Conservation (phyloP, 2,797 vertebrate species). For the Helarctos malayanus region DNA sequence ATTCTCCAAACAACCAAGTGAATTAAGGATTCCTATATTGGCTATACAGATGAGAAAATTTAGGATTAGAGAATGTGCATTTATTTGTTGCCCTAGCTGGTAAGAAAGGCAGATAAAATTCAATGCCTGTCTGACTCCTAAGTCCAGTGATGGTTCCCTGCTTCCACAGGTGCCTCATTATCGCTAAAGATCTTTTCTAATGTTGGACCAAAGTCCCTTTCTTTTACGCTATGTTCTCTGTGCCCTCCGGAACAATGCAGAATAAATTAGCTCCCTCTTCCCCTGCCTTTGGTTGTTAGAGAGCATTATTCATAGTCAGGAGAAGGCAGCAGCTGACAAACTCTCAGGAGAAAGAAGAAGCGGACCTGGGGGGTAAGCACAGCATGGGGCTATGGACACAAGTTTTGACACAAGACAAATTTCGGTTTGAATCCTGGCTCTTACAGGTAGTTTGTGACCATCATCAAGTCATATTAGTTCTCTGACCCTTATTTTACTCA, state of each 20-base stretch:
- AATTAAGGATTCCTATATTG: not conserved
- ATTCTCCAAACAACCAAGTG: not conserved
- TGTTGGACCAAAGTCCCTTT: not conserved
- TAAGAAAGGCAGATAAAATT: constrained; percentile 27
- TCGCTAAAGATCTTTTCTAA: not conserved
- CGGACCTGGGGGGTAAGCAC: not conserved
- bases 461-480: not conserved
- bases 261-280: not conserved
- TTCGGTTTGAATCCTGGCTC: not conserved
- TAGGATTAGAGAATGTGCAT: not conserved
- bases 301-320: not conserved
- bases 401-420: not conserved
- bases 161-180: not conserved
- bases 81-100: not conserved
- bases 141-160: not conserved
- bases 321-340: not conserved
- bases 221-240: not conserved
- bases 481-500: not conserved
- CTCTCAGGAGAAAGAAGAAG: not conserved
- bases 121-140: not conserved
- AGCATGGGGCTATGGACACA: not conserved
- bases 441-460: not conserved
- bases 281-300: not conserved
- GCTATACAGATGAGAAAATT: not conserved
- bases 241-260: not conserved